Base-by-base conservation (phyloP, 2,797 vertebrate genomes). In the Masticophis lateralis region DNA sequence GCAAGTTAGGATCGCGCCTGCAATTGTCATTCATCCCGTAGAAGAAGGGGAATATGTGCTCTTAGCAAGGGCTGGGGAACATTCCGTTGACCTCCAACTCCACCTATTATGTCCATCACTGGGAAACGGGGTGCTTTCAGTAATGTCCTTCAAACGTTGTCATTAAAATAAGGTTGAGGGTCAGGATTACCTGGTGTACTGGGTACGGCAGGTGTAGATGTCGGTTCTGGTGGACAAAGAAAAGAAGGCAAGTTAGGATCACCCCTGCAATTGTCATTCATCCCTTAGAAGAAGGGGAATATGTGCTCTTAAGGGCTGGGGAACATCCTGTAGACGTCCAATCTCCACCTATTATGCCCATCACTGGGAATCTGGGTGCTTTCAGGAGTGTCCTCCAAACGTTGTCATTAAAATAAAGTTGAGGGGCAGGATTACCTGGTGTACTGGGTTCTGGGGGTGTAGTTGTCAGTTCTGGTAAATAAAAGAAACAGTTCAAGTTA, bases 301-400 rank as follows among this genome's bases (percentile, higher is more conserved):
- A 0, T 5, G 25, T 8, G 37, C 16, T 37, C 98, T 98, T 47
- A 87, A 86, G 94, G 91, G 7, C 94, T 91, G 87, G 98, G 95
- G 51, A 96, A 96, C 89, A 98, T 94, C 56, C 98, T 98, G 96
- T 98, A 98, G 53, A 98, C 95, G 13, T 32, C 28, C 2, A 69
- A 69, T 6, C 63, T 69, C 63, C n/a, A n/a, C 63, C 63, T 32
- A 7, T 32, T 32, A 69, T 2, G 13, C 13, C 5, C 63, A 69
- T 32, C 28, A 32, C 5, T 32, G 63, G n/a, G n/a, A 69, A 16
- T 0, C n/a, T 32, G n/a, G n/a, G 0, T 1, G 69, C 6, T 37
- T 37, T 37, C 32, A 20, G 16, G 16, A 37, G 18, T 9, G 5
- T 18, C n/a, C 6, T 74, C 37, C 66, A 74, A 74, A 6, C 6